Percentiles rank a stretch among this genome's conserved stretches.
These are phyloP conservation scores for Larimichthys crocea DNA, from an alignment of 2,113 vertebrate species.

Conservation along the genomic window DNA sequence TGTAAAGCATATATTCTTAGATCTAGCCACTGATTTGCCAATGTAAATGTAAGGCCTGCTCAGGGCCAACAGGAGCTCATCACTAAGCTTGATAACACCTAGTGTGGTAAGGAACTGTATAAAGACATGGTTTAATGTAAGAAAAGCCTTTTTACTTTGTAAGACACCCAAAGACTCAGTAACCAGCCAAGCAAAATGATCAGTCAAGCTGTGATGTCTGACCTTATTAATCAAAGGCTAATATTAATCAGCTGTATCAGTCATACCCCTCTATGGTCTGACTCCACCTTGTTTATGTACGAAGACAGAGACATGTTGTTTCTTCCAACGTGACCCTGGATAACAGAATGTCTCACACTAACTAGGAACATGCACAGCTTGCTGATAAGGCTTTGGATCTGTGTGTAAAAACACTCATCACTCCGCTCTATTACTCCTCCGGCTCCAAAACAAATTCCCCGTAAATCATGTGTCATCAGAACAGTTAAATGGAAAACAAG, in stretches of 20 bases:
- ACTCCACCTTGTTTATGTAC: conserved; percentile 28
- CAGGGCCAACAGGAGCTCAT: not conserved
- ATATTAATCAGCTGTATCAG: conserved; percentile 5
- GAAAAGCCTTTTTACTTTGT: not conserved
- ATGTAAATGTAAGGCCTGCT: not conserved
- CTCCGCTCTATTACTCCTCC: conserved; percentile 34
- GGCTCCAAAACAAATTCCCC: conserved; percentile 60
- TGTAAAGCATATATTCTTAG: not conserved
- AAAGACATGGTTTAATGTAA: not conserved
- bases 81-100: not conserved
- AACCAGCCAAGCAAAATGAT: not conserved
- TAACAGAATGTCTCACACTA: conserved; percentile 69
- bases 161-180: not conserved
- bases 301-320: conserved; percentile 40
- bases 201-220: not conserved
- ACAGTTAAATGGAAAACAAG: conserved; percentile 31
- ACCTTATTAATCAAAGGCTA: not conserved
- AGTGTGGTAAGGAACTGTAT: not conserved
- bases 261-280: not conserved
- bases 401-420: conserved; percentile 64
- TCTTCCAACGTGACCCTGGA: conserved; percentile 17
- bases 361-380: conserved; percentile 39
- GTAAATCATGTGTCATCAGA: conserved; percentile 57
- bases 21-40: not conserved
- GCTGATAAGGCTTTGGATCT: conserved; percentile 63